phyloP scores from a whole-genome alignment of 2,797 vertebrate species.

The Babyrousa celebensis region DNA sequence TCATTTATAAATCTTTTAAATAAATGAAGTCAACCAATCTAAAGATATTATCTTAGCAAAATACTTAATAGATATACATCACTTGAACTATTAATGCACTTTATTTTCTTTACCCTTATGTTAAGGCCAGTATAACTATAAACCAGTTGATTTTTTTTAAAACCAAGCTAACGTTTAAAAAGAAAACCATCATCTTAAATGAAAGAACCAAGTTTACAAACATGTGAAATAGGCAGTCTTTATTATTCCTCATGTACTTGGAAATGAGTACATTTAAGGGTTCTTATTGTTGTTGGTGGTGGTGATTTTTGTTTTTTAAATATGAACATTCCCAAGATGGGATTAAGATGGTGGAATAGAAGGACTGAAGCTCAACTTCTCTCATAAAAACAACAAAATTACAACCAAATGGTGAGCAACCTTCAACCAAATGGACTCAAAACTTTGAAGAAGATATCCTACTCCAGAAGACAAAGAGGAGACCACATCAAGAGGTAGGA shows the following conservation, averaged over 20 bases:
- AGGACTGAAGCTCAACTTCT: too few species aligned
- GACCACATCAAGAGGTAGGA: too few species aligned
- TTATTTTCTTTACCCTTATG: slow-evolving; percentile 51
- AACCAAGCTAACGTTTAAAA: slow-evolving; percentile 55
- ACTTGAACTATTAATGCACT: slow-evolving; percentile 62
- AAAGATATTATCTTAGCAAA: slow-evolving; percentile 51
- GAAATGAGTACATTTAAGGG: neutral
- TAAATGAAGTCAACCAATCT: slow-evolving; percentile 31
- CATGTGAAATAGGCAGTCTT: slow-evolving; percentile 38
- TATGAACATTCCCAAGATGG: too few species aligned
- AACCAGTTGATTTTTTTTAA: slow-evolving; percentile 5
- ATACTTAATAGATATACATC: neutral
- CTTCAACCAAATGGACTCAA: too few species aligned
- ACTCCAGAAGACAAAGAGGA: too few species aligned
- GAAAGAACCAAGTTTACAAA: slow-evolving; percentile 47
- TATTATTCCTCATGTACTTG: neutral
- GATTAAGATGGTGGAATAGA: too few species aligned
- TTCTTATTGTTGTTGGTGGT: neutral
- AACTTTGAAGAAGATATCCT: too few species aligned
- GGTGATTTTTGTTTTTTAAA: slow-evolving; percentile 8
- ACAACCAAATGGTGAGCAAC: too few species aligned
- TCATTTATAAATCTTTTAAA: slow-evolving; percentile 55
- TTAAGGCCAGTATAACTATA: slow-evolving; percentile 50
- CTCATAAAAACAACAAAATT: too few species aligned
- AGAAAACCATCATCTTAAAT: slow-evolving; percentile 43